These are phyloP conservation scores for Thamnophis elegans DNA, from an alignment of 2,797 vertebrate species.

Conservation along the genomic window DNA sequence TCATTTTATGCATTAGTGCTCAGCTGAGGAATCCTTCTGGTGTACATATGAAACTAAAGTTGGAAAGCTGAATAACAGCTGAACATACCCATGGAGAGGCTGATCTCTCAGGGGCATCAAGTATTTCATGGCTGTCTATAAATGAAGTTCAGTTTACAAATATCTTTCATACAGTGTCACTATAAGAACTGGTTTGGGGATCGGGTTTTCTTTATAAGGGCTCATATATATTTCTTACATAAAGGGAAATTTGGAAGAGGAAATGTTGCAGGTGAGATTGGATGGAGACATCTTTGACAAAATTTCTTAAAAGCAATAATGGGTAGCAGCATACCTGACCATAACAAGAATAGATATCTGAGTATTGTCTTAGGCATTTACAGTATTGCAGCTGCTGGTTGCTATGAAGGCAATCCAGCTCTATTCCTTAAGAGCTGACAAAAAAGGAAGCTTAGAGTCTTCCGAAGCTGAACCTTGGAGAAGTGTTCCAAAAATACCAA, in stretches of 20 bases:
- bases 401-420: not conserved
- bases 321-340: not conserved
- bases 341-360: not conserved
- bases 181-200: not conserved
- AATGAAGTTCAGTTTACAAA: not conserved
- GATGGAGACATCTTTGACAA: not conserved
- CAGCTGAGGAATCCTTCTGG: not conserved
- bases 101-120: too few species aligned
- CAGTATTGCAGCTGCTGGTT: not conserved
- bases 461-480: not conserved
- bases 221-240: not conserved
- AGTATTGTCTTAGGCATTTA: not conserved
- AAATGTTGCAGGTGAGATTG: not conserved
- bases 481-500: not conserved
- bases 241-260: not conserved
- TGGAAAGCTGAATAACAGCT: not conserved
- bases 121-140: not conserved
- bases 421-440: not conserved
- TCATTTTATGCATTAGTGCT: not conserved
- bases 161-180: not conserved
- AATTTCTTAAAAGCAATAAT: not conserved
- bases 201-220: not conserved
- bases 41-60: not conserved
- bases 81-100: not conserved
- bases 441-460: not conserved